These are phyloP conservation scores for Saccostrea echinata DNA, from an alignment of 1,140 invertebrate genomes.

Conservation along the genomic window DNA sequence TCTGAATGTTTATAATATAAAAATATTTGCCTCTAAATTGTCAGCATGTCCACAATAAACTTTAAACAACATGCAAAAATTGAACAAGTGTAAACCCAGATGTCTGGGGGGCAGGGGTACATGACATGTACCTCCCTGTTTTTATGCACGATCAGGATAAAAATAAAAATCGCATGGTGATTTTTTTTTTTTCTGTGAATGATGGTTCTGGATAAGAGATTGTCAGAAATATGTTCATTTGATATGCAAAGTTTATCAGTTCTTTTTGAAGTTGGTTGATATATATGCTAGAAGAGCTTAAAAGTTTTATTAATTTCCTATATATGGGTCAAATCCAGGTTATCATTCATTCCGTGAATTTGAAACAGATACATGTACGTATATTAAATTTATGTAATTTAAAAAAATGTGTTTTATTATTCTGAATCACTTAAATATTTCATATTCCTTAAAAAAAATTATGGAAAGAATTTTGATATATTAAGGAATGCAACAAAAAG, in stretches of 20 bases:
- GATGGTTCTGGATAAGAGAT: background rate
- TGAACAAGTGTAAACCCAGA: background rate
- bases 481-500: too few species aligned
- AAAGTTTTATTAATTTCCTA: background rate
- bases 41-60: background rate
- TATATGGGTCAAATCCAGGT: constrained; percentile 6
- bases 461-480: too few species aligned
- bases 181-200: background rate
- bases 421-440: too few species aligned
- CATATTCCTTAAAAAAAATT: too few species aligned
- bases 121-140: background rate
- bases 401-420: too few species aligned
- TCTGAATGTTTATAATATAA: too few species aligned
- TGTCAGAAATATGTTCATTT: constrained; percentile 29
- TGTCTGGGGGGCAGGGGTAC: background rate
- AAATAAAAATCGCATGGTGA: background rate
- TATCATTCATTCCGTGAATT: background rate
- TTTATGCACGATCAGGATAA: constrained; percentile 19
- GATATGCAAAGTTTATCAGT: constrained; percentile 20
- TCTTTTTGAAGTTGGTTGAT: constrained; percentile 14
- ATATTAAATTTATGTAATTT: background rate
- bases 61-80: background rate
- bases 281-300: background rate
- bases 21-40: too few species aligned
- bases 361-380: background rate